Conservation (phyloP, 2,113 vertebrate genomes). For the Rutilus rutilus region DNA sequence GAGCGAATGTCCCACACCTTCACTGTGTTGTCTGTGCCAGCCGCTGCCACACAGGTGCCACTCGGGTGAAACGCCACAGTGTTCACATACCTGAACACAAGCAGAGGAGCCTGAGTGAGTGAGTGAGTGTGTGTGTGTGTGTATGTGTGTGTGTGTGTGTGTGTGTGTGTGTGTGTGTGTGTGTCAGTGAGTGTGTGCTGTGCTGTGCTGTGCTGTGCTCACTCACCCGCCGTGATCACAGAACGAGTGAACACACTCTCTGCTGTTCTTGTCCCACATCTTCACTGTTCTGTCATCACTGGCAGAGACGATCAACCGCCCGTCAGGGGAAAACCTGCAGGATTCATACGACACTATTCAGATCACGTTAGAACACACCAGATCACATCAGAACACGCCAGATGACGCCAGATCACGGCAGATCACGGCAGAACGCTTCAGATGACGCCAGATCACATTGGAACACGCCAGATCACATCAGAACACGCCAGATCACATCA, state of each 20-base stretch:
- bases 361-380: too few relatives aligned
- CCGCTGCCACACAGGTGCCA: slow-evolving; percentile 88
- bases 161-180: too few relatives aligned
- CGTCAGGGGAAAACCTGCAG: slow-evolving; percentile 92
- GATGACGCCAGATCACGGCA: too few relatives aligned
- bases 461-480: too few relatives aligned
- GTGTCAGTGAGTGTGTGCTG: too few relatives aligned
- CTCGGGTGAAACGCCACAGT: slow-evolving; percentile 92
- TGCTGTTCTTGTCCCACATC: slow-evolving; percentile 94
- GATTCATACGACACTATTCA: not conserved
- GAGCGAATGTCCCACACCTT: slow-evolving; percentile 96
- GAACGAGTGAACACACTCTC: slow-evolving; percentile 93
- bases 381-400: too few relatives aligned
- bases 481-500: too few relatives aligned
- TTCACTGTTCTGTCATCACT: slow-evolving; percentile 96
- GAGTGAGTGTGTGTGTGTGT: too few relatives aligned
- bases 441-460: too few relatives aligned
- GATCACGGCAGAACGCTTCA: too few relatives aligned
- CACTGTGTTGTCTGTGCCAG: slow-evolving; percentile 88
- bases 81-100: slow-evolving; percentile 82
- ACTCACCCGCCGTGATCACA: slow-evolving; percentile 92
- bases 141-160: too few relatives aligned
- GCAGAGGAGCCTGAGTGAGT: not conserved
- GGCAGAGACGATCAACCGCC: slow-evolving; percentile 89
- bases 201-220: not conserved